These are phyloP conservation scores for Tetrax tetrax DNA, from an alignment of 2,113 vertebrate genomes.

Conservation along the genomic window DNA sequence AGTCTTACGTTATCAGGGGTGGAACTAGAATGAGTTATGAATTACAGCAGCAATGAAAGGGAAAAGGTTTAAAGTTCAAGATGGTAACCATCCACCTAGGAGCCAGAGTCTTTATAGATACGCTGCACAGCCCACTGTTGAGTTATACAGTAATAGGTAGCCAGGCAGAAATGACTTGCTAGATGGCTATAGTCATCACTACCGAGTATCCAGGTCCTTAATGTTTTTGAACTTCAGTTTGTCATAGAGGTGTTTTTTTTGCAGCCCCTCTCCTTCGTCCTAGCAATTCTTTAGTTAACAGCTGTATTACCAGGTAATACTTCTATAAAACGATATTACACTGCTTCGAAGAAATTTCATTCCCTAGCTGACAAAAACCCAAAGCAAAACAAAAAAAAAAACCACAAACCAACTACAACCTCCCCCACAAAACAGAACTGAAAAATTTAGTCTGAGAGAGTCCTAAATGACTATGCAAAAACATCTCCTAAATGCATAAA, in stretches of 20 bases:
- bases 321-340: neutral
- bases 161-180: neutral
- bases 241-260: neutral
- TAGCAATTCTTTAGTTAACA: neutral
- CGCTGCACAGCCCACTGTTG: neutral
- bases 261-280: neutral
- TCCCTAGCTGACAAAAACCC: neutral
- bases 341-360: neutral
- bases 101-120: neutral
- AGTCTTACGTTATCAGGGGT: neutral
- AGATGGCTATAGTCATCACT: neutral
- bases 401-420: neutral
- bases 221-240: neutral
- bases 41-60: slow-evolving; percentile 26
- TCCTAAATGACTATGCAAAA: neutral
- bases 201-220: neutral
- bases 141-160: neutral
- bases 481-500: accelerated
- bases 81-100: neutral
- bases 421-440: neutral
- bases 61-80: slow-evolving; percentile 61
- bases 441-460: neutral
- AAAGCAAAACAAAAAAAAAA: neutral
- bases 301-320: neutral
- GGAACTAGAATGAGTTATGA: neutral